Evolutionary conservation across 2,113 vertebrate species (phyloP).

Genomic region (Antechinus stuartii): DNA sequence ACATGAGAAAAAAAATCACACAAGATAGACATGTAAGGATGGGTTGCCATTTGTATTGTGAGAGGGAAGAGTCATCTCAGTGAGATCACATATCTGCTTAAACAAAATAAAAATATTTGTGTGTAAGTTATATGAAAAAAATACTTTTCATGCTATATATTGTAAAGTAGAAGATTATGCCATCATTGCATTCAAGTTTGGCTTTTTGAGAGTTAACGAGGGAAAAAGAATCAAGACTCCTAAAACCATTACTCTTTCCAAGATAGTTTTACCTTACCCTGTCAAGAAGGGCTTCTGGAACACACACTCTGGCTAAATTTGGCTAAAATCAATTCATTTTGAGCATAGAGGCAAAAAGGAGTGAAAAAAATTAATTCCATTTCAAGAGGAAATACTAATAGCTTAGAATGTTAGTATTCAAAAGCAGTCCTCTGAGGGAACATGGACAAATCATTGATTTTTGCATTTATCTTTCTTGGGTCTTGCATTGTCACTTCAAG

Average conservation of each 20-base stretch:
- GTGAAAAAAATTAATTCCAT: slow-evolving; percentile 63
- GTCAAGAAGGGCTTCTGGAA: neutral
- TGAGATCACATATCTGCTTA: neutral
- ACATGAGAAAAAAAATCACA: neutral
- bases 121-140: too few relatives aligned
- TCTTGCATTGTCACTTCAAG: slow-evolving; percentile 70
- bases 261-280: neutral
- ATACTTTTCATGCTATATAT: neutral
- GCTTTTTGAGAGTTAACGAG: neutral
- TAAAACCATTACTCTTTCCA: neutral
- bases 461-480: slow-evolving; percentile 71
- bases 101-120: neutral
- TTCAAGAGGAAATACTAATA: slow-evolving; percentile 47
- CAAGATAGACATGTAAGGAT: neutral
- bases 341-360: neutral
- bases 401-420: slow-evolving; percentile 68
- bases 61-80: neutral
- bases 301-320: slow-evolving; percentile 40
- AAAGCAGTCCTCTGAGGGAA: slow-evolving; percentile 53
- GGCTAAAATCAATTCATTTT: neutral
- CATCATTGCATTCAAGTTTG: neutral
- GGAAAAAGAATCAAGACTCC: neutral
- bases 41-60: neutral
- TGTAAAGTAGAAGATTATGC: neutral
- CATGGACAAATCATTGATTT: slow-evolving; percentile 71